Base-by-base conservation (phyloP, 2,888 invertebrate species). In the Kryphioiulus occultus region DNA sequence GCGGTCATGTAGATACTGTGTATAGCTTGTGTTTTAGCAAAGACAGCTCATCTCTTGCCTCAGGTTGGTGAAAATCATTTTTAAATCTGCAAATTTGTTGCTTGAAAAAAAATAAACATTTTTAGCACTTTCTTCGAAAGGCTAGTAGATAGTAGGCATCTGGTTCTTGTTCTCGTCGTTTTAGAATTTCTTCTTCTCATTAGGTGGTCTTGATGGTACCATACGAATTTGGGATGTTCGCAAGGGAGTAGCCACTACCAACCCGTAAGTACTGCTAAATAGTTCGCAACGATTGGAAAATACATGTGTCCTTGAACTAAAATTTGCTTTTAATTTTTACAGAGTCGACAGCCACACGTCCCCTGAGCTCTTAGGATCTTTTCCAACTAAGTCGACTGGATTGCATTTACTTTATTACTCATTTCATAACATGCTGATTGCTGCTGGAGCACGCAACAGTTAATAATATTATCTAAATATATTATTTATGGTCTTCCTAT, bases 171-270 rank as follows among this genome's bases (percentile, higher is more conserved):
- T 47, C 12, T 47, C 12, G 15, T 47, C 12, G 1, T 47, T 5
- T 17, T 15, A 15, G 39, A 5, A 39, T 15, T 47, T 47, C 12
- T 44, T 39, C 42, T 7, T 30, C 15, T 39, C 39, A 82, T 17
- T 84, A 89, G 89, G 89, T 32, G 94, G 94, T 89, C 93, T 93
- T 91, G 95, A 95, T 91, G 95, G 95, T 32, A 93, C 93, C 87
- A 93, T 96, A 4, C 93, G 94, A 90, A 91, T 95, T 85, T 96
- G 95, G 94, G 95, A 95, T 90, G 91, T 92, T 39, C 85, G 88
- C 32, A 88, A 87, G 68, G 88, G 88, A 22, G 82, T 88, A 15
- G 42, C 85, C 22, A 83, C 78, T 59, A 26, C 39, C 53, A 83
- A 83, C 42, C 35, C 84, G 89, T 89, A 89, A 89, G 30, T 85